These are phyloP conservation scores for Drosophila differens DNA, from an alignment of 2,888 invertebrate genomes.

Conservation along the genomic window DNA sequence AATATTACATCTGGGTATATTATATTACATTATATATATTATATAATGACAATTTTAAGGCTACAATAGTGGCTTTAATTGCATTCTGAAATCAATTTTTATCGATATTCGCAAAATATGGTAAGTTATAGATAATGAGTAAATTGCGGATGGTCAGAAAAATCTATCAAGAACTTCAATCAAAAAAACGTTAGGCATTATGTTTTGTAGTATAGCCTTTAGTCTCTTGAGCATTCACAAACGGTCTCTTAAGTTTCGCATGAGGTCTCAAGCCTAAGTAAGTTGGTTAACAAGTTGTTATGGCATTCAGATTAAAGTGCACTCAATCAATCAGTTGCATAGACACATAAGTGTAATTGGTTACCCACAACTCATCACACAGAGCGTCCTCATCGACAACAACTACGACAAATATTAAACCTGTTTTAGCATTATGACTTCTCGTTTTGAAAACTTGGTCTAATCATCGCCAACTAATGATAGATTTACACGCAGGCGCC, in stretches of 20 bases:
- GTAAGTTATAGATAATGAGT: not conserved
- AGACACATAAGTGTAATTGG: not conserved
- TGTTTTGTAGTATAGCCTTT: not conserved
- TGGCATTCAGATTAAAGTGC: constrained; percentile 1
- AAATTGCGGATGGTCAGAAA: no score
- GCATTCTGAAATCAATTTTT: not conserved
- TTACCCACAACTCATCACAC: not conserved
- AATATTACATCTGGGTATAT: not conserved
- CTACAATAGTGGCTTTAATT: not conserved
- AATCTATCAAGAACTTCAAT: not conserved
- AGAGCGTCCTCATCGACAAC: not conserved
- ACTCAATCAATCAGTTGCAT: constrained; percentile 1
- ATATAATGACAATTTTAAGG: not conserved
- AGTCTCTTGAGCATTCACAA: not conserved
- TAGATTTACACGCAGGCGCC: constrained; percentile 47
- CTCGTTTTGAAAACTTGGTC: not conserved
- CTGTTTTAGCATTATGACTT: constrained; percentile 4
- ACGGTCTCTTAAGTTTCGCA: not conserved
- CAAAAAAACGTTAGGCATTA: not conserved
- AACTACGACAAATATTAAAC: not conserved
- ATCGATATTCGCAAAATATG: not conserved
- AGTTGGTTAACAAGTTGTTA: not conserved
- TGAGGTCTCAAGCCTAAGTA: not conserved
- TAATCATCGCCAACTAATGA: constrained; percentile 68
- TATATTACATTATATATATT: not conserved